Conservation (phyloP, 1,140 invertebrate species). For the Globodera rostochiensis region DNA sequence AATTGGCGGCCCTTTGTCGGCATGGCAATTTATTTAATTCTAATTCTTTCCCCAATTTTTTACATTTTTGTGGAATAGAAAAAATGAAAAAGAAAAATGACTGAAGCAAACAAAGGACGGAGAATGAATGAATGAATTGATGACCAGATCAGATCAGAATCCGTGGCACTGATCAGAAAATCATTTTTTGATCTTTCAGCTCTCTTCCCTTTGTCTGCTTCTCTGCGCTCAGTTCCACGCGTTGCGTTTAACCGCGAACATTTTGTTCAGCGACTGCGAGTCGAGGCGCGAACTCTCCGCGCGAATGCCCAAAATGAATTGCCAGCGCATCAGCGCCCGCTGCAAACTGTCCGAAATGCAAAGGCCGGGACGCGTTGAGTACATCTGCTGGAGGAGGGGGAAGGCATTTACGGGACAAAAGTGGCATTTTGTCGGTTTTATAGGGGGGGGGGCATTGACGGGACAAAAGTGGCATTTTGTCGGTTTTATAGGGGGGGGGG, state of each 20-base stretch:
- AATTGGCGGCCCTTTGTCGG: no score
- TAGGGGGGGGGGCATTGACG: no score
- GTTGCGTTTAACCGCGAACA: slow-evolving; percentile 39
- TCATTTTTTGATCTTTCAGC: not conserved
- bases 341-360: slow-evolving; percentile 57
- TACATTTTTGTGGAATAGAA: not conserved
- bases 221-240: slow-evolving; percentile 36
- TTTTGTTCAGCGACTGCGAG: slow-evolving; percentile 27
- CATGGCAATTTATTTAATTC: no score
- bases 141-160: not conserved
- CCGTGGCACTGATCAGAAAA: not conserved
- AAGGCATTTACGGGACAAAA: no score
- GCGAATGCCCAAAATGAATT: slow-evolving; percentile 52
- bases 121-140: not conserved
- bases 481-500: no score
- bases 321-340: slow-evolving; percentile 57
- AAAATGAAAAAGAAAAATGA: slow-evolving; percentile 1
- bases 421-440: no score
- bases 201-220: not conserved
- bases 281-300: slow-evolving; percentile 40
- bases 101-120: not conserved
- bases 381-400: slow-evolving; percentile 39
- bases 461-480: no score
- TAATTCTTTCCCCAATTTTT: no score
- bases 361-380: slow-evolving; percentile 47